Conservation (phyloP, 2,113 vertebrate genomes). For the Dipodomys spectabilis region DNA sequence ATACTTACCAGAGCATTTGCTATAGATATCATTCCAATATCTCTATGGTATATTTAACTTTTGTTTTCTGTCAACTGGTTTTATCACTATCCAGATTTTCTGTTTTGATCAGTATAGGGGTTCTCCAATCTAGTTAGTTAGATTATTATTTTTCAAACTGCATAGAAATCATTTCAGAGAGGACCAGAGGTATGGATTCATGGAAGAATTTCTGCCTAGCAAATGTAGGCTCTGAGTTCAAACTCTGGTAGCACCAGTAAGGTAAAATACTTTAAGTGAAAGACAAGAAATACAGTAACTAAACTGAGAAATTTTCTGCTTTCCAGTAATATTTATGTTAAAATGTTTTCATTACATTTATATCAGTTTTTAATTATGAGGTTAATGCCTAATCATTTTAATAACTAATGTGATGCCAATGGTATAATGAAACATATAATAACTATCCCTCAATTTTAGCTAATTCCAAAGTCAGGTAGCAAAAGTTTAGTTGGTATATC, state of each 20-base stretch:
- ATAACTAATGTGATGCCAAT: not conserved
- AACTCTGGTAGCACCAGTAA: no score
- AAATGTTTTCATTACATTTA: slow-evolving; percentile 36
- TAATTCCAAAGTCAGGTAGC: not conserved
- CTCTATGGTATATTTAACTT: not conserved
- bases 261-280: not conserved
- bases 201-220: no score
- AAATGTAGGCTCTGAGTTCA: no score
- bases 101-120: not conserved
- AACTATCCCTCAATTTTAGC: not conserved
- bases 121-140: not conserved
- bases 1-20: not conserved
- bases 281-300: slow-evolving; percentile 26
- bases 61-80: not conserved
- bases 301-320: not conserved
- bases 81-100: not conserved
- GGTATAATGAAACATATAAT: not conserved
- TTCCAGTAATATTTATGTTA: slow-evolving; percentile 17
- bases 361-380: slow-evolving; percentile 51
- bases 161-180: not conserved
- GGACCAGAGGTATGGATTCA: no score
- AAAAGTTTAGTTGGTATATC: not conserved
- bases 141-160: not conserved
- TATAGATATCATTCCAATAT: not conserved
- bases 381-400: not conserved